A percentile compares a stretch with the other conserved stretches of the same genome.
Evolutionary conservation across 1,140 invertebrate genomes (phyloP).

Genomic region (Heliothis virescens): DNA sequence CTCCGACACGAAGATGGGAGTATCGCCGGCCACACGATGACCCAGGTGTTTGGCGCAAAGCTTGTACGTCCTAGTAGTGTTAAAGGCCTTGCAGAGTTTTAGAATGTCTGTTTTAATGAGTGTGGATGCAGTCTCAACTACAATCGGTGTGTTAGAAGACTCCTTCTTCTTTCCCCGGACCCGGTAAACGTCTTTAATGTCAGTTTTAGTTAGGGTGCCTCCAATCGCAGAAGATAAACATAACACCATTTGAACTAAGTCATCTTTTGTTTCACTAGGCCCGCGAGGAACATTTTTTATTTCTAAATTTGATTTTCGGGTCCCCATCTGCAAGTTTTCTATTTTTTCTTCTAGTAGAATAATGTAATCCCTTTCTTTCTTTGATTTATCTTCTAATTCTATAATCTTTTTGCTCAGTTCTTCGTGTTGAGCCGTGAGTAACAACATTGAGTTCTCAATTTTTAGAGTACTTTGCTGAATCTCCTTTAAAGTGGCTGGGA

Average conservation of each 20-base stretch:
- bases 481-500: neutral
- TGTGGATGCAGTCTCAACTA: neutral
- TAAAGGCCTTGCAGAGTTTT: neutral
- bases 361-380: constrained; percentile 30
- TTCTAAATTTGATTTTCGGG: constrained; percentile 47
- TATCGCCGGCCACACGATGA: neutral
- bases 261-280: constrained; percentile 35
- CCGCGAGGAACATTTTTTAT: constrained; percentile 52
- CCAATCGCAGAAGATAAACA: neutral
- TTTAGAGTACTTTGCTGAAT: neutral
- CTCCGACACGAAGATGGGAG: constrained; percentile 26
- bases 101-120: constrained; percentile 12
- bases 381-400: constrained; percentile 6
- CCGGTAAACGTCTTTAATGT: constrained; percentile 13
- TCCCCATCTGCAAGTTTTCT: constrained; percentile 39
- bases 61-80: neutral
- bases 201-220: neutral
- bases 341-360: constrained; percentile 54
- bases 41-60: constrained; percentile 25
- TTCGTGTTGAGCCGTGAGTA: constrained; percentile 35
- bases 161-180: constrained; percentile 1
- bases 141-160: neutral
- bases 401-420: constrained; percentile 11
- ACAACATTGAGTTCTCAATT: neutral
- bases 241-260: constrained; percentile 17